Evolutionary conservation across 2,888 invertebrate species (phyloP), one percentile per base, ranked within the genome.

Genomic region (Drosophila falleni): DNA sequence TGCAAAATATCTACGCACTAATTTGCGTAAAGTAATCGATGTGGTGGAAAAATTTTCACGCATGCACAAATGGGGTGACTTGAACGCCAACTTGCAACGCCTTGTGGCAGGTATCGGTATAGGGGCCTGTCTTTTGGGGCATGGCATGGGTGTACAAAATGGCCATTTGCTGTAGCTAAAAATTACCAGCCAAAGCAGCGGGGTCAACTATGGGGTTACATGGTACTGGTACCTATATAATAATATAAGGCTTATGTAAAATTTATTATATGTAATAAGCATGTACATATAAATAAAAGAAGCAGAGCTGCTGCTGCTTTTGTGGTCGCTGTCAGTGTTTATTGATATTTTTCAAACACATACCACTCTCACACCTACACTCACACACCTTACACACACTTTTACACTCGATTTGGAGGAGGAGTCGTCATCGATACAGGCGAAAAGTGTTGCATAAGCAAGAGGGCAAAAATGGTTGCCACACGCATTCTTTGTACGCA

Each of bases 1-100:
- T 89, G 90, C 90, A 89, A 87, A 87, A 87, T 90, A 87, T 87
- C 86, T 89, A 89, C 86, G 86, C 90, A 87, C 86, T 87, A 87
- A 87, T 90, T 87, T 90, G 86, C 81, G 89, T 87, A 90, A 87
- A 89, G 86, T 89, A 89, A 87, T 87, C 86, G 86, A 87, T 87
- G 86, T 87, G 86, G 89, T 89, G 86, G 86, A 87, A 87, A 80
- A 87, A 81, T 87, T 83, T 90, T 74, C 78, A 89, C 81, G 90
- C 87, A 89, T 83, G 78, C 89, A 86, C 81, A 87, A 73, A 78
- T 79, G 81, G 75, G 79, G 62, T 78, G 49, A 71, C 42, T 53
- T 46, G 37, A 50, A 50, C 44, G 29, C 19, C 16, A 49, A 63
- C 42, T 68, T 62, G 63, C 53, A 61, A 46, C 41, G 37, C 59